Evolutionary conservation across 2,797 vertebrate genomes (phyloP).

Genomic region (Crax fasciolata): DNA sequence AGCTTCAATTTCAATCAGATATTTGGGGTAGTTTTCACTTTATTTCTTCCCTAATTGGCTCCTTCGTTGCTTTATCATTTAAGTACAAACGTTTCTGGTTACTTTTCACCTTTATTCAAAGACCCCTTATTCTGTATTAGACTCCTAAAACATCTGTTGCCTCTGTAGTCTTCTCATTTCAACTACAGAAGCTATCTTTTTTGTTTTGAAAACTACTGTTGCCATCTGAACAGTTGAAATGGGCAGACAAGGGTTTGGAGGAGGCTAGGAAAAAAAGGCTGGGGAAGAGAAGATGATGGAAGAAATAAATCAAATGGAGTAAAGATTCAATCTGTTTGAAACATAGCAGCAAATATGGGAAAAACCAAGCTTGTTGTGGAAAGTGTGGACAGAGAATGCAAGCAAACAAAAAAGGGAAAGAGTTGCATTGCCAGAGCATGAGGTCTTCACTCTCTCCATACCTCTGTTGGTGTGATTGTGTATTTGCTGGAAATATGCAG

Average conservation of each 20-base stretch:
- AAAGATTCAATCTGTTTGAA: background rate
- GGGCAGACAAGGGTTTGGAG: background rate
- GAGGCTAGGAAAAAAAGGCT: background rate
- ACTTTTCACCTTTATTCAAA: background rate
- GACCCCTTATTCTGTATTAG: background rate
- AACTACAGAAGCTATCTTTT: background rate
- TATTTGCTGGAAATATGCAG: background rate
- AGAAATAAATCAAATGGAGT: background rate
- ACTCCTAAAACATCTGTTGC: background rate
- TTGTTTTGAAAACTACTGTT: background rate
- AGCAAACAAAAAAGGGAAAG: background rate
- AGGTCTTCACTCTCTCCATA: background rate
- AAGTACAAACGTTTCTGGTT: background rate
- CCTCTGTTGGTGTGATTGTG: background rate
- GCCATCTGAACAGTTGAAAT: slow-evolving; percentile 12
- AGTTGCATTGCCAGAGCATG: background rate
- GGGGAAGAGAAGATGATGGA: background rate
- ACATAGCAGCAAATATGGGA: background rate
- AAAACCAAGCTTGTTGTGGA: background rate
- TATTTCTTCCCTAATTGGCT: background rate
- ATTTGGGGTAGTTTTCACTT: background rate
- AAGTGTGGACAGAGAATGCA: background rate
- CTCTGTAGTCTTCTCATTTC: background rate
- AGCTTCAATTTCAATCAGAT: background rate
- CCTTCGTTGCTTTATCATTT: background rate